Evolutionary conservation across 2,113 vertebrate species (phyloP), one percentile per base, ranked within the genome.

Genomic region (Myotis davidii): DNA sequence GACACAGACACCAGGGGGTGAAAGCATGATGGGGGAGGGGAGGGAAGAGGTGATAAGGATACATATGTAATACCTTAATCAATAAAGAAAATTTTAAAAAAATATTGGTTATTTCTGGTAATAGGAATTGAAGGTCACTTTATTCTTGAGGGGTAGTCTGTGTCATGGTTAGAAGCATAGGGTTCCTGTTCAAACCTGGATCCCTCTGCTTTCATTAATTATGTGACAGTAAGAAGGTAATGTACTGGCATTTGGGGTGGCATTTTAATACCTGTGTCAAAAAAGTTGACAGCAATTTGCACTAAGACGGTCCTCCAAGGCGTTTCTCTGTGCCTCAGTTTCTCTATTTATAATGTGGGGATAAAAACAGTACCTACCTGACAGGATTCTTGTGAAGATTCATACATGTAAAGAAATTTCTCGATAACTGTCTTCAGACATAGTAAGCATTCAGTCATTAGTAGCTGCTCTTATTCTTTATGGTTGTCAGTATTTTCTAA

Each of bases 201-300:
- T 17, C 32, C 11, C 25, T 61, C 54, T 12, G 6, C 81, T 70
- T 78, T 81, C n/a, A 4, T 1, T 1, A 56, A 65, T 37, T 17
- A 17, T n/a, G 23, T 25, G 25, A 69, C 72, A 37, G n/a, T 25
- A 86, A 95, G 59, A 29, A 91, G 42, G 21, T 39, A 54, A 92
- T 20, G 4, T 59, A n/a, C 42, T 79, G 94, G 97, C 91, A 97
- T 94, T 96, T 88, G 94, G 95, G 95, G 97, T 97, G 97, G 95
- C 94, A 83, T 98, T 98, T 99, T 98, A 98, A 99, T 98, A 98
- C 97, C 98, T 97, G 96, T 98, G 98, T 98, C 98, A 98, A 98
- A 97, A 97, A 98, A 98, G 98, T 98, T 98, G 97, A 99, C 98
- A 98, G 98, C 97, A 97, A 76, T 61, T 96, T 98, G 0, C 0